Conservation (phyloP, 2,113 vertebrate genomes). For the Mus musculus region GRCm39 chr4:59819501-59820000, state of each 20-base stretch:
- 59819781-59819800: background rate
- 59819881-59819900: background rate
- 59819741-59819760: background rate
- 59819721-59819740: background rate
- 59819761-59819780: background rate
- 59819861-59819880: background rate
- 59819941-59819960: background rate
- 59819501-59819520: background rate
- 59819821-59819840: background rate
- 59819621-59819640: background rate
- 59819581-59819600: background rate
- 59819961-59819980: background rate
- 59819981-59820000: background rate
- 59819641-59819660: background rate
- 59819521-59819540: too few species aligned
- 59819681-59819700: background rate
- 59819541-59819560: background rate
- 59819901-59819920: background rate
- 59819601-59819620: background rate
- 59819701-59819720: background rate
- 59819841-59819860: background rate
- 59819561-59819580: background rate
- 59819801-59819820: background rate
- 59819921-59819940: background rate
- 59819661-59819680: too few species aligned